These are phyloP conservation scores for Numenius phaeopus DNA, from an alignment of 2,797 vertebrate genomes.

Conservation along the genomic window DNA sequence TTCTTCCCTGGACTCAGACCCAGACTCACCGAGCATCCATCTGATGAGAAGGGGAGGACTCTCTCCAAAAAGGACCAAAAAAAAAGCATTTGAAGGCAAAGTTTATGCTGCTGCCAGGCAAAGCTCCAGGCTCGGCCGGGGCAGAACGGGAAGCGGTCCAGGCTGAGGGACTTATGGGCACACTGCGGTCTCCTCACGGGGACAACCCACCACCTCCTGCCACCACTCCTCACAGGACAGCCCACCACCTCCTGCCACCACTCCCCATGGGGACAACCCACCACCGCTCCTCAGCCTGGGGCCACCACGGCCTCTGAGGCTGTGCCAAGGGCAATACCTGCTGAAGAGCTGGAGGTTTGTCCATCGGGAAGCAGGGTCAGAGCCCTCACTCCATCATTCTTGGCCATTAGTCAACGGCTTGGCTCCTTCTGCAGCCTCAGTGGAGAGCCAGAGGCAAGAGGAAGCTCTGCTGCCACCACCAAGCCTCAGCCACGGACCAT, in stretches of 20 bases:
- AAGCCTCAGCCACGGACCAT: background rate
- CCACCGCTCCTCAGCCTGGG: background rate
- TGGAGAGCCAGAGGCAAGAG: background rate
- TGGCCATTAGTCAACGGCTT: background rate
- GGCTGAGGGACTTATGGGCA: background rate
- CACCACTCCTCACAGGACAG: too few relatives aligned
- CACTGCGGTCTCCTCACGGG: rapidly evolving
- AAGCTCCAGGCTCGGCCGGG: background rate
- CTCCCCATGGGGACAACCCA: too few relatives aligned
- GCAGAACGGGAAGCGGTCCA: background rate
- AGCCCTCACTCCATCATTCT: background rate
- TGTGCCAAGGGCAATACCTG: background rate
- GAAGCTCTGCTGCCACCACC: background rate
- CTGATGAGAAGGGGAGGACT: background rate
- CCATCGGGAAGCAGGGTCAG: background rate
- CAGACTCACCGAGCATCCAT: background rate
- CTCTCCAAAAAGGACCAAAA: background rate
- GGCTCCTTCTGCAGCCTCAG: background rate
- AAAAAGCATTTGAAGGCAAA: background rate
- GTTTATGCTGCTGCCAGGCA: background rate
- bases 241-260: background rate
- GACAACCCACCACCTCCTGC: background rate
- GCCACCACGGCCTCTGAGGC: background rate
- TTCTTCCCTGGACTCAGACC: background rate
- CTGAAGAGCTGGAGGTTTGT: background rate